Percentiles rank a stretch among this genome's conserved stretches.
Evolutionary conservation across 2,888 invertebrate genomes (phyloP).

Genomic region (Caenorhabditis sp.): DNA sequence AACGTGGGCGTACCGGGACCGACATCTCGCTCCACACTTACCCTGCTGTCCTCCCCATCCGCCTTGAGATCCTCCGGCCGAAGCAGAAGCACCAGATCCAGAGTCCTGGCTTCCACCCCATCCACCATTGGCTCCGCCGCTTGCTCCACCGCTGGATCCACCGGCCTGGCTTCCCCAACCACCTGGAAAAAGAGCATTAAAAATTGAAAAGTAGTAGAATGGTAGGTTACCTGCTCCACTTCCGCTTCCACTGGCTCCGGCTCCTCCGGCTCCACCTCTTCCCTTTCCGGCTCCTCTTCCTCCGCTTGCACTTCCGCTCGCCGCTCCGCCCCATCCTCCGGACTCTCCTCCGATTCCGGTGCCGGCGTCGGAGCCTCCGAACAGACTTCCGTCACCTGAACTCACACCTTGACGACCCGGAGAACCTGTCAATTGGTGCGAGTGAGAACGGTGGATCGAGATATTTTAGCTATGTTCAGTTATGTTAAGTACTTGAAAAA

Average conservation of each 20-base stretch:
- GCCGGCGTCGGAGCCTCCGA: slow-evolving; percentile 36
- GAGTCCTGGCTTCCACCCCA: not conserved
- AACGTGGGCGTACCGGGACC: no score
- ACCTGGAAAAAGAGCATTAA: no score
- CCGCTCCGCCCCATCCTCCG: slow-evolving; percentile 28
- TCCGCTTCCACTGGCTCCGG: slow-evolving; percentile 7
- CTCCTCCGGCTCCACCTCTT: slow-evolving; percentile 2
- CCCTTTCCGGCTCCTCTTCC: slow-evolving; percentile 9
- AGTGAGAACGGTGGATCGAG: not conserved
- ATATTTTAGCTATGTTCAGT: no score
- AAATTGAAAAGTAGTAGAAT: no score
- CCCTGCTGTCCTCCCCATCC: slow-evolving; percentile 14
- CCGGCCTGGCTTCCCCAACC: slow-evolving; percentile 6
- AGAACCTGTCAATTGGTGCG: slow-evolving; percentile 24
- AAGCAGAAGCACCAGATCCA: not conserved
- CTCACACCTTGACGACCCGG: slow-evolving; percentile 36
- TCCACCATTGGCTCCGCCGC: not conserved
- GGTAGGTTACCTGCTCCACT: not conserved
- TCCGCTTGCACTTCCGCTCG: not conserved
- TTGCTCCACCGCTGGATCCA: slow-evolving; percentile 1
- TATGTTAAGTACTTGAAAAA: not conserved
- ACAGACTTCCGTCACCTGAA: slow-evolving; percentile 37
- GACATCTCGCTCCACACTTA: no score
- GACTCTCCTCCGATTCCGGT: slow-evolving; percentile 18
- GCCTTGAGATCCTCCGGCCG: not conserved